A percentile compares a stretch with the other conserved stretches of the same genome.
phyloP scores from a whole-genome alignment of 1,140 invertebrate genomes.

The Gonioctena quinquepunctata region DNA sequence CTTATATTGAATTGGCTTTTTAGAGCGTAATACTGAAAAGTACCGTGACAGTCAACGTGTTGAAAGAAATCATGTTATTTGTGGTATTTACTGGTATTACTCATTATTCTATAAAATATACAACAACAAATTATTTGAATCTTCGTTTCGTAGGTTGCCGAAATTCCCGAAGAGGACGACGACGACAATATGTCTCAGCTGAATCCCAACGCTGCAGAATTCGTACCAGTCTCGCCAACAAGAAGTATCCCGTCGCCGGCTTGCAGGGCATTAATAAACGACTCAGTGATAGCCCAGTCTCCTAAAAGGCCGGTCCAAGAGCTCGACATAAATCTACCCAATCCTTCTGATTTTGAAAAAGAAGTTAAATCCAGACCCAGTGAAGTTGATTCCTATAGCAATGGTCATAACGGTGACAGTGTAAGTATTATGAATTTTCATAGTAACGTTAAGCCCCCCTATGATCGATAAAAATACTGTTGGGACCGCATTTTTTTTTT shows the following conservation, averaged over 20 bases:
- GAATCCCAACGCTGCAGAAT: slow-evolving; percentile 75
- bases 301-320: slow-evolving; percentile 61
- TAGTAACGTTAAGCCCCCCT: no score
- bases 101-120: no score
- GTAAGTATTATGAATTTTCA: no score
- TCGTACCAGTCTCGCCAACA: slow-evolving; percentile 65
- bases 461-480: no score
- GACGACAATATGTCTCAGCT: slow-evolving; percentile 65
- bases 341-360: slow-evolving; percentile 64
- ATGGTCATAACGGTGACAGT: slow-evolving; percentile 55
- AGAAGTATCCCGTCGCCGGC: slow-evolving; percentile 52
- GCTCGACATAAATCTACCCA: slow-evolving; percentile 64
- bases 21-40: no score
- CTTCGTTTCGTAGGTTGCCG: slow-evolving; percentile 35
- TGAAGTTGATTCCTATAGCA: slow-evolving; percentile 60
- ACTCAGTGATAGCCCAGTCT: slow-evolving; percentile 64
- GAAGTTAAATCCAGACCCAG: slow-evolving; percentile 64
- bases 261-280: slow-evolving; percentile 45
- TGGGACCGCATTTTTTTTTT: no score
- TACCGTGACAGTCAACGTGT: no score
- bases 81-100: no score
- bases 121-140: no score
- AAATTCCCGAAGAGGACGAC: slow-evolving; percentile 55
- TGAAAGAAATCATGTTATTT: no score
- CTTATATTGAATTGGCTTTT: no score